Percentiles rank a stretch among this genome's conserved stretches.
Evolutionary conservation across 2,113 vertebrate species (phyloP).

Genomic region (Hemiscyllium ocellatum): DNA sequence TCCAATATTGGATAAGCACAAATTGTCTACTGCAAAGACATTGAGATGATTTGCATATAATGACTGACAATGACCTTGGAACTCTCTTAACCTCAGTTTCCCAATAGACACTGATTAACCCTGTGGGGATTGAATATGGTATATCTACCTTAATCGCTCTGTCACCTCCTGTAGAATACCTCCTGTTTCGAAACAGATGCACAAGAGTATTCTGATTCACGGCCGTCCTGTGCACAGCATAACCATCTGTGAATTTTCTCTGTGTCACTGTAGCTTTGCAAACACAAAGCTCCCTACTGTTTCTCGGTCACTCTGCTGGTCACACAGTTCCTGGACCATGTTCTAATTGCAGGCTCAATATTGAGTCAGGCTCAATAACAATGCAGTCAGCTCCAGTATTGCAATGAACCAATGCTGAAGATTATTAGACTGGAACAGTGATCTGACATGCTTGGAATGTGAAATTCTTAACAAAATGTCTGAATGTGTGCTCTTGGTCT

Average conservation of each 20-base stretch:
- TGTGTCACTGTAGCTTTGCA: neutral
- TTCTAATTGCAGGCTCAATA: neutral
- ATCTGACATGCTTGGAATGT: slow-evolving; percentile 16
- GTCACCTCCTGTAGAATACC: neutral
- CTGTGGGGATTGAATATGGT: neutral
- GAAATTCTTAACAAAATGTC: neutral
- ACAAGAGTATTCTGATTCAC: neutral
- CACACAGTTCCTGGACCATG: neutral
- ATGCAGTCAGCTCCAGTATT: neutral
- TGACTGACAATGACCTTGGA: neutral
- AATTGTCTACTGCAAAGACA: neutral
- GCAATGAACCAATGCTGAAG: neutral
- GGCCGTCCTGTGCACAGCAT: too few species aligned
- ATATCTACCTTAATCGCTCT: neutral
- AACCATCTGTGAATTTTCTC: neutral
- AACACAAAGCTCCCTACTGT: neutral
- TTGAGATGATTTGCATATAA: neutral
- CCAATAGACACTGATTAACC: neutral
- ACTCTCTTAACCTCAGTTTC: neutral
- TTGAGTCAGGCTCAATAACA: neutral
- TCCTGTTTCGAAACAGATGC: neutral
- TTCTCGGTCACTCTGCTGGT: neutral
- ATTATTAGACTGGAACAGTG: neutral
- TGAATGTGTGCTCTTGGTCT: neutral
- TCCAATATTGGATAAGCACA: too few species aligned